Percentiles rank a stretch among this genome's conserved stretches.
Evolutionary conservation across 2,888 invertebrate species (phyloP).

Genomic region (Andrena dorsata): DNA sequence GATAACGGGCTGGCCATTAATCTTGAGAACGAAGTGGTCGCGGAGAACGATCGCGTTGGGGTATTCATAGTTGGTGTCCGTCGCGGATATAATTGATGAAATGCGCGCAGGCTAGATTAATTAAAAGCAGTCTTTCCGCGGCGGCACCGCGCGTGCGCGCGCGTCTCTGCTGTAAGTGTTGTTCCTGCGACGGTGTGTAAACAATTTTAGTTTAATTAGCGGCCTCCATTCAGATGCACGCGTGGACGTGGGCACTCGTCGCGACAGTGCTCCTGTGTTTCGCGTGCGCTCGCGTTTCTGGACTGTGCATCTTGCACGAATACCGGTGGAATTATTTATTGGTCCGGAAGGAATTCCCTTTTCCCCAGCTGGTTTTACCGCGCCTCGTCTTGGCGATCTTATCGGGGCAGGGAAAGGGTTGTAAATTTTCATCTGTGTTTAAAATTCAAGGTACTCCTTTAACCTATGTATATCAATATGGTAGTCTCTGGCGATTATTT

Average conservation of each 20-base stretch:
- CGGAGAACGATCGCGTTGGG: not conserved
- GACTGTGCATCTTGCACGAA: slow-evolving; percentile 27
- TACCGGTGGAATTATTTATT: slow-evolving; percentile 27
- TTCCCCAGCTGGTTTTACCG: not conserved
- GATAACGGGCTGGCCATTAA: not conserved
- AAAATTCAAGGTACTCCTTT: too few relatives aligned
- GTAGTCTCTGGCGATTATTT: too few relatives aligned
- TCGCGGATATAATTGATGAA: slow-evolving; percentile 11
- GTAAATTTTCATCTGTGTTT: too few relatives aligned
- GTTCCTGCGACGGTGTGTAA: slow-evolving; percentile 39
- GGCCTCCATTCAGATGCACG: slow-evolving; percentile 58
- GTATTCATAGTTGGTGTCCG: not conserved
- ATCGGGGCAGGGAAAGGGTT: too few relatives aligned
- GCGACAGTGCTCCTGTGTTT: slow-evolving; percentile 42
- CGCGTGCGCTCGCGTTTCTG: slow-evolving; percentile 14
- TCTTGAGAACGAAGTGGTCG: slow-evolving; percentile 1
- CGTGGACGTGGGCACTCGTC: slow-evolving; percentile 58
- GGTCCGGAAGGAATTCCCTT: slow-evolving; percentile 12
- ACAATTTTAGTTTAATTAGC: slow-evolving; percentile 69
- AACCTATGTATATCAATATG: too few relatives aligned
- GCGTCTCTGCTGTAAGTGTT: slow-evolving; percentile 45
- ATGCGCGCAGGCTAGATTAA: not conserved
- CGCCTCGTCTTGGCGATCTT: too few relatives aligned
- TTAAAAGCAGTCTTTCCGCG: not conserved
- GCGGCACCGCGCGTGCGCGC: not conserved